A percentile compares a stretch with the other conserved stretches of the same genome.
Conservation (phyloP, 1,140 invertebrate genomes). For the Amyelois transitella region DNA sequence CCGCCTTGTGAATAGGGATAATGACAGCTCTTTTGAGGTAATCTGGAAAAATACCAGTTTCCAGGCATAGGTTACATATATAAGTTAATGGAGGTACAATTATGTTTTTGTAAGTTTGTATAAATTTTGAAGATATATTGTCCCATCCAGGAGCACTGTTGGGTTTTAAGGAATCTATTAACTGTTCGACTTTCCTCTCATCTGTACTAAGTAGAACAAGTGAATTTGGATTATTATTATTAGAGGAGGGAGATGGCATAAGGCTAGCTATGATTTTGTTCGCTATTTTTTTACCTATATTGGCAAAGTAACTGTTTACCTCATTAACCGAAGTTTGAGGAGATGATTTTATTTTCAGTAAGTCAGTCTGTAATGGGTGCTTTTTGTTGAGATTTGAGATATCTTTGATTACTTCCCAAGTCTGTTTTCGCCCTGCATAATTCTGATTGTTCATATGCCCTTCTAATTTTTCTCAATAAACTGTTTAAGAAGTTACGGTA, state of each 20-base stretch:
- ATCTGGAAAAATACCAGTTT: conserved; percentile 7
- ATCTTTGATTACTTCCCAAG: conserved; percentile 11
- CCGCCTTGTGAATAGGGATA: conserved; percentile 6
- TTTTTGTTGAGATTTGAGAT: neutral
- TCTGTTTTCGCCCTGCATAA: neutral
- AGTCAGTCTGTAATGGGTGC: neutral
- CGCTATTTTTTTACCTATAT: conserved; percentile 1
- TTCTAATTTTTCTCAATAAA: conserved; percentile 6
- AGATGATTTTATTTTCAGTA: neutral
- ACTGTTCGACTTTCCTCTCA: conserved; percentile 3
- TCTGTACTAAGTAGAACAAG: conserved; percentile 8
- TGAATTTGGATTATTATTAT: too few species aligned
- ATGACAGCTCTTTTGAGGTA: conserved; percentile 8
- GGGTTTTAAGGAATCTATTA: conserved; percentile 5
- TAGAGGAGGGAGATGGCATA: neutral
- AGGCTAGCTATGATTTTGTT: neutral
- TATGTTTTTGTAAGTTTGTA: conserved; percentile 5
- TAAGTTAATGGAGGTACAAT: neutral
- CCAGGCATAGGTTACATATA: conserved; percentile 8
- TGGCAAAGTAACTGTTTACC: conserved; percentile 7
- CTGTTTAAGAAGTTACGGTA: conserved; percentile 15
- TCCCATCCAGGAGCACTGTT: too few species aligned
- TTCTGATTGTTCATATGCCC: neutral
- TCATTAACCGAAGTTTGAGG: conserved; percentile 2
- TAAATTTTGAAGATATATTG: conserved; percentile 6